Conservation (phyloP, 2,113 vertebrate species). For the Casuarius casuarius region DNA sequence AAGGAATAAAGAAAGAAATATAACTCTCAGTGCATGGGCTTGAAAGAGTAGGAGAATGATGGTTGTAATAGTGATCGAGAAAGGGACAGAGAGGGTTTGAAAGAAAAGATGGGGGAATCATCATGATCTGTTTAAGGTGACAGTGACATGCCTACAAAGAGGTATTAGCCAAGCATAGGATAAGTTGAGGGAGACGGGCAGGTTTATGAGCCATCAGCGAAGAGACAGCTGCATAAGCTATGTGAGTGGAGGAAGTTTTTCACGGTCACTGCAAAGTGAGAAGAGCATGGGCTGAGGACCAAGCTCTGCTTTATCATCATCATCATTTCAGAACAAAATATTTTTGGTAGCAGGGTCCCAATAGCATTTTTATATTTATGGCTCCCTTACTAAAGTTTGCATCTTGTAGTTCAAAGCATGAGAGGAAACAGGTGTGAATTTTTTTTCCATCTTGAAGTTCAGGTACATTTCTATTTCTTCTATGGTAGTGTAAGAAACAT, state of each 20-base stretch:
- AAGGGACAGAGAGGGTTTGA: neutral
- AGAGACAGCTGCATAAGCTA: neutral
- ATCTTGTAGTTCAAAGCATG: constrained; percentile 31
- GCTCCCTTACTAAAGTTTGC: constrained; percentile 43
- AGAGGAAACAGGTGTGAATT: constrained; percentile 43
- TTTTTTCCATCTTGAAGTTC: constrained; percentile 13
- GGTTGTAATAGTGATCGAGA: neutral
- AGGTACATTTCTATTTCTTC: neutral
- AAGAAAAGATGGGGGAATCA: neutral
- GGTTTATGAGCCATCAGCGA: neutral
- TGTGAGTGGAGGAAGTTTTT: neutral
- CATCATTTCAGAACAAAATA: constrained; percentile 63
- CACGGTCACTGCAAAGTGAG: neutral
- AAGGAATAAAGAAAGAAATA: neutral
- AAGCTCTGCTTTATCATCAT: constrained; percentile 70
- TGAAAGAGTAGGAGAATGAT: neutral
- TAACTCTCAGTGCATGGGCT: neutral
- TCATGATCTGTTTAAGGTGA: neutral
- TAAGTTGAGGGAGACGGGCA: neutral
- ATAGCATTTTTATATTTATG: constrained; percentile 46
- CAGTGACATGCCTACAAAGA: neutral
- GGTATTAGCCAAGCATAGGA: neutral
- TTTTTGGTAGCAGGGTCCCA: constrained; percentile 29
- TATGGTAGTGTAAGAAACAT: neutral
- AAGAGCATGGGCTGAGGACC: neutral